These are phyloP conservation scores for Peribatodes rhomboidaria DNA, from an alignment of 2,888 invertebrate species.

Conservation along the genomic window DNA sequence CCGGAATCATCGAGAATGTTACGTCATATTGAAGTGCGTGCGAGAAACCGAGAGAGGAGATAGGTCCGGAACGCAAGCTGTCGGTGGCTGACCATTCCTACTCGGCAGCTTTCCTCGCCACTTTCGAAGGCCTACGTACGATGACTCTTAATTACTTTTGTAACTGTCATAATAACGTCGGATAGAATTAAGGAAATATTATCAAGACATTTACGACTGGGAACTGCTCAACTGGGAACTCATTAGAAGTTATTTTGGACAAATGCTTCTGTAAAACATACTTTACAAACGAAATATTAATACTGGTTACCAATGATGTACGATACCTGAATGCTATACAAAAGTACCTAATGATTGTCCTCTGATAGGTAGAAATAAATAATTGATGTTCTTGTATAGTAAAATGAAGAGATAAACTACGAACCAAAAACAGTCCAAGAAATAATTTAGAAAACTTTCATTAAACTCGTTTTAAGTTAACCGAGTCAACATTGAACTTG, in stretches of 20 bases:
- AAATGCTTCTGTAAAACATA: neutral
- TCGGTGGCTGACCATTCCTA: conserved; percentile 78
- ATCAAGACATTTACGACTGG: conserved; percentile 6
- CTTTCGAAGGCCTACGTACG: conserved; percentile 76
- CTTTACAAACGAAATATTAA: too few species aligned
- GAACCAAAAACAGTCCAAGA: too few species aligned
- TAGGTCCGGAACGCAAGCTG: conserved; percentile 64
- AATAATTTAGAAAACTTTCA: conserved; percentile 23
- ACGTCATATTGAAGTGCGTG: conserved; percentile 22
- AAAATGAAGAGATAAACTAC: neutral
- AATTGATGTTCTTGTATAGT: neutral
- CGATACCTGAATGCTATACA: too few species aligned
- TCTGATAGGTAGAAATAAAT: too few species aligned
- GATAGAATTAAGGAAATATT: conserved; percentile 11
- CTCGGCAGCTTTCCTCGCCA: conserved; percentile 79
- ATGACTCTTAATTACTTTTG: conserved; percentile 76
- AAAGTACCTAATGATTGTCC: too few species aligned
- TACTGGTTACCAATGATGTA: too few species aligned
- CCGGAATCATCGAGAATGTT: neutral
- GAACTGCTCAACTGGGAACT: neutral
- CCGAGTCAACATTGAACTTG: conserved; percentile 52
- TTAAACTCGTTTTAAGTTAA: conserved; percentile 15
- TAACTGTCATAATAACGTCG: conserved; percentile 55
- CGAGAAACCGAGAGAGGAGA: conserved; percentile 53
- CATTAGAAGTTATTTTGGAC: neutral